phyloP scores from a whole-genome alignment of 2,888 invertebrate genomes.

The Macrophya alboannulata region DNA sequence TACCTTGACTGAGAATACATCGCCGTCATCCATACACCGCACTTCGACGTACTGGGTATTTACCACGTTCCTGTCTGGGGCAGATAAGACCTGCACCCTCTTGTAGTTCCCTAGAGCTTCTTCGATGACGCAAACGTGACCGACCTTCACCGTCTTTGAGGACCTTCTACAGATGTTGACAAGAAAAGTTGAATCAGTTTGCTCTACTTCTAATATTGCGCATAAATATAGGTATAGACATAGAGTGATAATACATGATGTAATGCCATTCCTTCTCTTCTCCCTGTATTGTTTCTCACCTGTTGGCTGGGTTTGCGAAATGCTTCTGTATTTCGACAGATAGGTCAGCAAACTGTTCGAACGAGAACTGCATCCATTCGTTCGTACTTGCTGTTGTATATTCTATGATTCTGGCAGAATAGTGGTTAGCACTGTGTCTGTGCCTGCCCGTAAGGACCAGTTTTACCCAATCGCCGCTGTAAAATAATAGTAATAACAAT shows the following conservation, averaged over 20 bases:
- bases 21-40: conserved; percentile 85
- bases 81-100: conserved; percentile 83
- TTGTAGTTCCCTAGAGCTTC: conserved; percentile 80
- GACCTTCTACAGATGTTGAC: conserved; percentile 54
- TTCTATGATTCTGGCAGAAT: conserved; percentile 83
- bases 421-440: conserved; percentile 84
- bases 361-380: conserved; percentile 63
- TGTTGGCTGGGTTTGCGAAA: conserved; percentile 69
- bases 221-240: too few relatives aligned
- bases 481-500: conserved; percentile 59
- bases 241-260: background rate
- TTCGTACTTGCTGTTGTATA: conserved; percentile 72
- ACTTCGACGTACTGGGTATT: conserved; percentile 77
- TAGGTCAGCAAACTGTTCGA: conserved; percentile 66
- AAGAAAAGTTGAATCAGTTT: conserved; percentile 24
- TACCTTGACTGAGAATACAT: conserved; percentile 61
- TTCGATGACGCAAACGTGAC: conserved; percentile 83
- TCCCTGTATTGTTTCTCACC: conserved; percentile 61
- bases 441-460: conserved; percentile 78
- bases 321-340: conserved; percentile 67
- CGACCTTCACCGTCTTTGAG: conserved; percentile 77
- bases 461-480: conserved; percentile 73
- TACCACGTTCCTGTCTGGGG: conserved; percentile 72
- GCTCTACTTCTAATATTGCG: background rate
- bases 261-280: conserved; percentile 29